Conservation (phyloP, 2,113 vertebrate genomes). For the Cynoglossus semilaevis region DNA sequence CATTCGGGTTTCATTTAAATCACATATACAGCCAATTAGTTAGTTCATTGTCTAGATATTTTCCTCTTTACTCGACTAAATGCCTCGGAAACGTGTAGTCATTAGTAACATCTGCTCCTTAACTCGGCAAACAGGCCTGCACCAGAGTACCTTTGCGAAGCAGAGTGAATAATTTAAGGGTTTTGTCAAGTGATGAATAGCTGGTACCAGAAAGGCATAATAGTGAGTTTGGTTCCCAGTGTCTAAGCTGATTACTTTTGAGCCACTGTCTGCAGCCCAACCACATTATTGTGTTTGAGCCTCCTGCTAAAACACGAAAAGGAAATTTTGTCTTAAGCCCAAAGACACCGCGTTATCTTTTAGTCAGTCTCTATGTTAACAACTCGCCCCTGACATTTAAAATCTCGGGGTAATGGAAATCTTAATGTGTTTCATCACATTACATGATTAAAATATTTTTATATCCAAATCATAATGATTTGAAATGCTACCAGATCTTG, state of each 20-base stretch:
- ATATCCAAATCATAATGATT: too few relatives aligned
- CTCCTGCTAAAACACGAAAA: slow-evolving; percentile 38
- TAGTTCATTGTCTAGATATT: slow-evolving; percentile 60
- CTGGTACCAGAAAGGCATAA: slow-evolving; percentile 41
- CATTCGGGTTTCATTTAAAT: slow-evolving; percentile 27
- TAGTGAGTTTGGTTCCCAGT: slow-evolving; percentile 51
- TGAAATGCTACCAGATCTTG: too few relatives aligned
- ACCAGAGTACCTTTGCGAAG: slow-evolving; percentile 51
- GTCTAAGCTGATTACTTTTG: slow-evolving; percentile 58
- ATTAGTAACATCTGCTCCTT: slow-evolving; percentile 55
- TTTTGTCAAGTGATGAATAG: slow-evolving; percentile 59
- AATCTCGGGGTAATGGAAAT: too few relatives aligned
- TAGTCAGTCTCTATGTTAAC: too few relatives aligned
- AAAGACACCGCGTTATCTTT: too few relatives aligned
- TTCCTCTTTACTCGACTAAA: slow-evolving; percentile 42
- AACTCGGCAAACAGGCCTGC: slow-evolving; percentile 50
- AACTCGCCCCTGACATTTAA: too few relatives aligned
- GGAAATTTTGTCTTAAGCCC: too few relatives aligned
- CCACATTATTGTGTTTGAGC: slow-evolving; percentile 39
- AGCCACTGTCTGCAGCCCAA: slow-evolving; percentile 27
- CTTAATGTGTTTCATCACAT: too few relatives aligned
- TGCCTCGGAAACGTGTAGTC: slow-evolving; percentile 38
- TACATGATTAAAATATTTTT: too few relatives aligned
- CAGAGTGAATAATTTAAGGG: slow-evolving; percentile 68
- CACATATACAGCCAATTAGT: slow-evolving; percentile 49